Conservation (phyloP, 2,113 vertebrate genomes). For the Campylomormyrus tamandua region DNA sequence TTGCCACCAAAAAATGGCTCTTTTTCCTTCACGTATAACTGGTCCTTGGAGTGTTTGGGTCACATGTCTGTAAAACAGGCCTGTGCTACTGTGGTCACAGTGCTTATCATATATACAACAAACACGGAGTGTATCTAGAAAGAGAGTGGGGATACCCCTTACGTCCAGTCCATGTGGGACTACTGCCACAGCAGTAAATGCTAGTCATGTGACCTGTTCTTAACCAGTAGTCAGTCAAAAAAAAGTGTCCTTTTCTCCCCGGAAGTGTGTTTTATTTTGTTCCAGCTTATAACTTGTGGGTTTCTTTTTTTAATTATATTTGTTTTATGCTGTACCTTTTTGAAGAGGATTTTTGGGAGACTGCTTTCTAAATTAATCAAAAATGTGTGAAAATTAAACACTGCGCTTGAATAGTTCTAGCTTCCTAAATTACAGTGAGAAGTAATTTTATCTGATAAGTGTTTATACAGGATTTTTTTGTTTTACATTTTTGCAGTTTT, state of each 20-base stretch:
- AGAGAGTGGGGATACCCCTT: conserved; percentile 23
- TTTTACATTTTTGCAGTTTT: not conserved
- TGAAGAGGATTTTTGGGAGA: not conserved
- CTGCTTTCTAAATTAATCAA: not conserved
- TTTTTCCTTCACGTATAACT: conserved; percentile 32
- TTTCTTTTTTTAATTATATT: not conserved
- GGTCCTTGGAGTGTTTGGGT: conserved; percentile 61
- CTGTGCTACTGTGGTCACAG: conserved; percentile 47
- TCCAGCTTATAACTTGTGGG: not conserved
- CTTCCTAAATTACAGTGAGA: not conserved
- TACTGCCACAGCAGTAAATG: not conserved
- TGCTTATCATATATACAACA: conserved; percentile 22
- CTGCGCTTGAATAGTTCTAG: not conserved
- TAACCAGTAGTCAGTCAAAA: not conserved
- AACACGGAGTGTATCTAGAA: conserved; percentile 8
- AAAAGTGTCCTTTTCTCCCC: not conserved
- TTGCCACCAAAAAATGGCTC: not conserved
- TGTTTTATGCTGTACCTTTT: not conserved
- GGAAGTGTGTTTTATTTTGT: not conserved
- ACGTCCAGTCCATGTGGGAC: not conserved
- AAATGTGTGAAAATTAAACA: not conserved
- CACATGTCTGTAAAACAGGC: conserved; percentile 57
- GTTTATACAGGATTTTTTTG: not conserved
- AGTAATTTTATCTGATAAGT: not conserved
- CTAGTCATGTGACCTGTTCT: not conserved